A percentile compares a stretch with the other conserved stretches of the same genome.
These are phyloP conservation scores for Araneus ventricosus DNA, from an alignment of 1,140 invertebrate species.

Conservation along the genomic window DNA sequence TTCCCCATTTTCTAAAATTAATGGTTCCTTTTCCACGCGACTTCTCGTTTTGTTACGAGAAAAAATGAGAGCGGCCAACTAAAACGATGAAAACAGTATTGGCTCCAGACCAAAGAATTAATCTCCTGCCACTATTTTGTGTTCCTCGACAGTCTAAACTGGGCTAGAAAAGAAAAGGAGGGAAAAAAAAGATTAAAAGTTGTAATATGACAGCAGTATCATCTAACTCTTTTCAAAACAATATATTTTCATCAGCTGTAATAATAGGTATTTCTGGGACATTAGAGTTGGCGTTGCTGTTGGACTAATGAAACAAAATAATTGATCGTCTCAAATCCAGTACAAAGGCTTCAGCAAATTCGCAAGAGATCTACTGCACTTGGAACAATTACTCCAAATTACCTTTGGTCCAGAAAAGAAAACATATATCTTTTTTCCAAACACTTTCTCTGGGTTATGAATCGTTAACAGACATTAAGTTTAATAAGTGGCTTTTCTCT, in stretches of 20 bases:
- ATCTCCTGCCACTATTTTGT: background rate
- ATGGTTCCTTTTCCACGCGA: conserved; percentile 20
- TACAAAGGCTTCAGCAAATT: background rate
- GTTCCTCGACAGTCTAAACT: background rate
- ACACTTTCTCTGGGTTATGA: background rate
- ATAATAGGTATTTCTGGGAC: conserved; percentile 42
- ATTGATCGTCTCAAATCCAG: background rate
- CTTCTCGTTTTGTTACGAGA: conserved; percentile 23
- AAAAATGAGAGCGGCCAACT: background rate
- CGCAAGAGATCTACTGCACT: background rate
- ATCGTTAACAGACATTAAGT: background rate
- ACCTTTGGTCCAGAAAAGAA: background rate
- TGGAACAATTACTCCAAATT: background rate
- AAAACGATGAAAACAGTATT: conserved; percentile 17
- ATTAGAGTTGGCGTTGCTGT: background rate
- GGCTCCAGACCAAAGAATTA: conserved; percentile 41
- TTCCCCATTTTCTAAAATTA: conserved; percentile 8
- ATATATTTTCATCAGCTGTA: conserved; percentile 12
- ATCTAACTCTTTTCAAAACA: conserved; percentile 30
- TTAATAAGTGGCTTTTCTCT: background rate
- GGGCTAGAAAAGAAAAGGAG: background rate
- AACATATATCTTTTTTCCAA: background rate
- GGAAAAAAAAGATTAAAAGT: background rate
- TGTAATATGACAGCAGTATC: background rate
- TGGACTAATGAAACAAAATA: conserved; percentile 23